Evolutionary conservation across 1,140 invertebrate species (phyloP).

Genomic region (Hesperophylax magnus): DNA sequence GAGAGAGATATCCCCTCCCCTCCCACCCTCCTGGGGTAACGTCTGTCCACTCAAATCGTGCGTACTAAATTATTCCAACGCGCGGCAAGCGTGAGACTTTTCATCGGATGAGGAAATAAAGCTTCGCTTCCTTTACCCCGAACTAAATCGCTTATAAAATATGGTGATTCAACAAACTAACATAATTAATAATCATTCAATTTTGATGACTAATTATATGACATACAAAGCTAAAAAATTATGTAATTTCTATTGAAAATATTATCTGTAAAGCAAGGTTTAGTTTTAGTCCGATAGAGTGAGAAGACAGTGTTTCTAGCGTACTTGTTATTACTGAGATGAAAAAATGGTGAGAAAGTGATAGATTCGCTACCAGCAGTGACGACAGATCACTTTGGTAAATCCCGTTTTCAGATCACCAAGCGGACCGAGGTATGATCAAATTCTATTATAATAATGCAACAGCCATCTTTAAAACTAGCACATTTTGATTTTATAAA

Average conservation of each 20-base stretch:
- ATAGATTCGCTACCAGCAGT: neutral
- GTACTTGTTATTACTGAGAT: neutral
- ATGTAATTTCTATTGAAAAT: too few relatives aligned
- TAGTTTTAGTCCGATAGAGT: neutral
- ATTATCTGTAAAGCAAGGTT: too few relatives aligned
- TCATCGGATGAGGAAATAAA: neutral
- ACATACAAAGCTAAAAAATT: too few relatives aligned
- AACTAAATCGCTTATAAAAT: too few relatives aligned
- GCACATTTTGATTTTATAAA: neutral
- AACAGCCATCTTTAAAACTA: neutral
- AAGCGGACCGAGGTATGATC: neutral
- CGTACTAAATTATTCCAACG: slow-evolving; percentile 7
- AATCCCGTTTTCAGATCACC: neutral
- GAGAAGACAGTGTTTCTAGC: neutral
- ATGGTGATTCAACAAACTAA: too few relatives aligned
- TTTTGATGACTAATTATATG: too few relatives aligned
- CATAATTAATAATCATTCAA: too few relatives aligned
- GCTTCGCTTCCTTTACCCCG: too few relatives aligned
- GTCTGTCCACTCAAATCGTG: neutral
- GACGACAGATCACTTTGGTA: neutral
- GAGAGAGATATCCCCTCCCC: slow-evolving; percentile 12
- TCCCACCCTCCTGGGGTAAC: neutral
- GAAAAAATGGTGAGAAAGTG: slow-evolving; percentile 10
- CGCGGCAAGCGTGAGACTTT: neutral
- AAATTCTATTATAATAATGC: neutral